Evolutionary conservation across 2,113 vertebrate species (phyloP), one percentile per base, ranked within the genome.

Genomic region (Stomatorhinus ivindoensis): DNA sequence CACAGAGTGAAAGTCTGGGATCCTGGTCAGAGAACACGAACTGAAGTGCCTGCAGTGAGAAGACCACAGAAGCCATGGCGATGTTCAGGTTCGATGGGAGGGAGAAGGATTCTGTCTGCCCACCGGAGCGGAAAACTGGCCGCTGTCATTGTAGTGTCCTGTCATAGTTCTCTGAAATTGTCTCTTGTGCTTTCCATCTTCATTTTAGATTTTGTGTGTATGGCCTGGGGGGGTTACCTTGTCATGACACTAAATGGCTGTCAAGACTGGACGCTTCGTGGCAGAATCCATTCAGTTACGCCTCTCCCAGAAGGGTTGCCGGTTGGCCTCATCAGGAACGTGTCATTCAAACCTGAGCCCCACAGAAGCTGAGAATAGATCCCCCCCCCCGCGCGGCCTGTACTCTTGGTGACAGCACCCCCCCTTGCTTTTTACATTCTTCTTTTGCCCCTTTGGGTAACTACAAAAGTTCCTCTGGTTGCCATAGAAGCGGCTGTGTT

Each of bases 71-170:
- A 15, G 2, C 69, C 27, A 13, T 4, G n/a, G 13, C 15, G 0
- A 42, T 76, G 73, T 42, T 19, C n/a, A 3, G 35, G 15, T 7
- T 80, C 73, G 0, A 80, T 42, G 73, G 35, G 9, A 42, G 35
- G 35, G 31, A 80, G 35, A 8, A 39, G 13, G 69, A 17, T 89
- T 31, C 89, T 47, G 44, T 50, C 46, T 51, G 46, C 21, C n/a
- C 86, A 82, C 65, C 47, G 47, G 19, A 84, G 91, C 73, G 19
- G 76, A 90, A 91, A 90, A 87, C 48, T 86, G 58, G 24, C 48
- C 86, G 46, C 35, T 50, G 50, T 24, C 65, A 42, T 88, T 73
- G 24, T 76, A 24, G 55, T 21, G 24, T 89, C 84, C 73, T 17
- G 39, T 83, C 15, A 65, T 42, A 35, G 73, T 17, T 42, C 3